Evolutionary conservation across 2,113 vertebrate genomes (phyloP), one percentile per base, ranked within the genome.

Genomic region (Setophaga petechia): DNA sequence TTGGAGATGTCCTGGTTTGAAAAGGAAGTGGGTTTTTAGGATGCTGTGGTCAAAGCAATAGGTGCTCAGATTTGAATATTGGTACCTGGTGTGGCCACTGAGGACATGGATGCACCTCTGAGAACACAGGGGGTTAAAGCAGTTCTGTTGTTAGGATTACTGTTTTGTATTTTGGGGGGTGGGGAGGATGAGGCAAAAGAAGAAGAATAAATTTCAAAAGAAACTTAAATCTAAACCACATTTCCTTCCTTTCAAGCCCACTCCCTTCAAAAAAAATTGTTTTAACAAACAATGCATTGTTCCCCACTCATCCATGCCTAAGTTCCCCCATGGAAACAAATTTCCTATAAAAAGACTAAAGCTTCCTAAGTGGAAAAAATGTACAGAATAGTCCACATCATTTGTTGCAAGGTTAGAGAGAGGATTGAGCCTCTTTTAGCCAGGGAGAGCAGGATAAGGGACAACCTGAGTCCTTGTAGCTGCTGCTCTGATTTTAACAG

Each of bases 161-260:
- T 79, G 25, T 9, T 84, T 72, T 43, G 39, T 51, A 12, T 89
- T 39, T 55, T 12, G 20, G 20, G 33, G 33, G 57, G 28, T 12
- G 7, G 11, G 33, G 31, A 25, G 31, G 14, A 63, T 62, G 27
- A 86, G 49, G 65, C 82, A 78, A 62, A 81, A 86, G 24, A 76
- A 76, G 78, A 81, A 69, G 90, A 93, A 88, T 78, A 93, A 52
- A 90, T 84, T 88, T 93, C 58, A 68, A 93, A 97, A 81, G 75
- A 13, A 91, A 90, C 57, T 90, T 63, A 86, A 90, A 82, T 62
- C 81, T 85, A 90, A 89, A 67, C 81, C 75, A 61, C 57, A 39
- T 87, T 96, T 97, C 94, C 95, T 93, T 94, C 91, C 93, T 90
- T 75, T 73, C 57, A 96, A 96, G 65, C 93, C 83, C 92, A 87